These are phyloP conservation scores for Neuroscelio doddi DNA, from an alignment of 2,888 invertebrate species.

Conservation along the genomic window DNA sequence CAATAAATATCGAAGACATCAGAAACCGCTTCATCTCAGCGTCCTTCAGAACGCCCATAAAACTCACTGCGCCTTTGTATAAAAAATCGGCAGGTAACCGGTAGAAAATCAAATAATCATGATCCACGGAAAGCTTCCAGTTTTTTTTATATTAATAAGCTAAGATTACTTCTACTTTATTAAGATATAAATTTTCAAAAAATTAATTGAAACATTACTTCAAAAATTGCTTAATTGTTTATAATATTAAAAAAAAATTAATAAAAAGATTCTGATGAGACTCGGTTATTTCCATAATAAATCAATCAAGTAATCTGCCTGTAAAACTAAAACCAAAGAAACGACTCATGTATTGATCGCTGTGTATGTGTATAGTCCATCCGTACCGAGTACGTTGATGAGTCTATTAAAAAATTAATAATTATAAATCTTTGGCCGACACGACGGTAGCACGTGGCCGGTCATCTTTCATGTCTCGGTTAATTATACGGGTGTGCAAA, in stretches of 20 bases:
- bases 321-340: no score
- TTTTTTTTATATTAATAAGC: no score
- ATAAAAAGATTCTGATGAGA: no score
- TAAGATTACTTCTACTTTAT: no score
- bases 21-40: conserved; percentile 28
- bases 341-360: not conserved
- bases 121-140: no score
- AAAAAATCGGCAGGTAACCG: conserved; percentile 18
- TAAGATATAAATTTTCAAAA: no score
- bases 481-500: conserved; percentile 66
- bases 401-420: conserved; percentile 42
- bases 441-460: conserved; percentile 64
- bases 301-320: not conserved
- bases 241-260: no score
- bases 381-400: conserved; percentile 17
- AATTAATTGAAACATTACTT: no score
- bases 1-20: conserved; percentile 25
- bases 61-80: no score
- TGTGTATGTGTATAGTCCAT: not conserved
- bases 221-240: no score
- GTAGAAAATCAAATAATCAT: not conserved
- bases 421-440: conserved; percentile 34
- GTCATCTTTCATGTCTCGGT: conserved; percentile 65
- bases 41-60: conserved; percentile 25
- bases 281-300: conserved; percentile 2